Base-by-base conservation (phyloP, 2,888 invertebrate genomes). In the Parnassius glacialis region DNA sequence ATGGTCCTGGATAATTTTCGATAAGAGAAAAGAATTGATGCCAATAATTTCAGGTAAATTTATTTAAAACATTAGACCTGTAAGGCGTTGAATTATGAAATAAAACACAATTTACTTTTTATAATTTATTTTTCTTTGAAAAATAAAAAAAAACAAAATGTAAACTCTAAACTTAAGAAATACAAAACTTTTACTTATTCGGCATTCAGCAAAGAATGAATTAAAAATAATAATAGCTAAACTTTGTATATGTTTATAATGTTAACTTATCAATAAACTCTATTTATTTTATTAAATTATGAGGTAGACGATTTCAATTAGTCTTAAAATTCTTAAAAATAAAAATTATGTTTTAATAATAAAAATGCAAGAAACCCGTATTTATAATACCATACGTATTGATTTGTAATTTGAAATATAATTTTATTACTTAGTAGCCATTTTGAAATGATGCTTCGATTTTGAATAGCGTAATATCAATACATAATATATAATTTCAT, bases 231-330 rank as follows among this genome's bases (percentile, higher is more conserved):
- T 79, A 83, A 82, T 79, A 72, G 74, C 87, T 88, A 87, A 75
- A 87, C 83, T 87, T 84, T 86, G 79, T 85, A 85, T 84, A 84
- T 81, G 83, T 84, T 83, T 69, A 71, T 65, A 84, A 83, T 74
- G 71, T 85, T 84, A 87, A 87, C 84, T 87, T 90, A 87, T 73
- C 66, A 78, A 86, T 89, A 88, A 81, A 90, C 82, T 88, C 80
- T 85, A 84, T 83, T 82, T 75, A 85, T 81, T 83, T 83, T 79
- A 81, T 87, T 86, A 89, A 87, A 85, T 84, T 88, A 89, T 89
- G 90, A 91, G 90, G 90, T 91, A 91, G 90, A 87, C 88, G 89
- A 84, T 90, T 91, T 77, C 88, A 84, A 84, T 84, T 85, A 90
- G 90, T 90, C 89, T 87, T 85, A 83, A 80, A 77, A 84, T 79